Evolutionary conservation across 2,888 invertebrate genomes (phyloP).

Genomic region (Sphaerophoria rueppellii): DNA sequence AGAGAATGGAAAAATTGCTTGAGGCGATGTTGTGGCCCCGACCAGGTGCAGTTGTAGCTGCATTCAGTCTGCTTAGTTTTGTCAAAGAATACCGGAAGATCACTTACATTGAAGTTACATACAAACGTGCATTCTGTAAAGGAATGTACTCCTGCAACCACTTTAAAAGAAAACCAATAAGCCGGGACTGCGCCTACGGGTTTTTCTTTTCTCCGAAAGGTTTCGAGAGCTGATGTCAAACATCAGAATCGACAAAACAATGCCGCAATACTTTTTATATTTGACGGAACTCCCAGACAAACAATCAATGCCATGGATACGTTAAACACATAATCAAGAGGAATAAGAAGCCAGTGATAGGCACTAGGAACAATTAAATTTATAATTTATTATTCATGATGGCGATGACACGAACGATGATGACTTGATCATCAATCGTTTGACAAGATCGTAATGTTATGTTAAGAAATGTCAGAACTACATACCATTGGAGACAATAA

Average conservation of each 20-base stretch:
- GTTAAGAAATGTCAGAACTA: neutral
- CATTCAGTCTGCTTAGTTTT: no score
- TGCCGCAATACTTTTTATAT: neutral
- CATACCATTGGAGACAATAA: conserved; percentile 9
- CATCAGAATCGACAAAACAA: conserved; percentile 7
- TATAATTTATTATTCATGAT: conserved; percentile 71
- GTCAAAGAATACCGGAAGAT: conserved; percentile 62
- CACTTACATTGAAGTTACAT: conserved; percentile 39
- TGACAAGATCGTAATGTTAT: conserved; percentile 45
- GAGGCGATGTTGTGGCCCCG: conserved; percentile 48
- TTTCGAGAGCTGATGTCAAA: conserved; percentile 40
- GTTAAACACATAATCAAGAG: conserved; percentile 34
- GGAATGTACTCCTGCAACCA: conserved; percentile 55
- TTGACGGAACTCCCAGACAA: conserved; percentile 14
- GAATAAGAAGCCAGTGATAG: conserved; percentile 32
- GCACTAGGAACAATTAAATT: conserved; percentile 63
- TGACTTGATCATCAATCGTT: conserved; percentile 64
- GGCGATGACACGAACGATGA: conserved; percentile 44
- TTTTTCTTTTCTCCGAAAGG: conserved; percentile 44
- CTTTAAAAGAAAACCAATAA: conserved; percentile 48
- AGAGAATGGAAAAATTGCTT: conserved; percentile 58
- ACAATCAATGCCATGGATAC: conserved; percentile 59
- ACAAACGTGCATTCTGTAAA: neutral
- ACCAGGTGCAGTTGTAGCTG: conserved; percentile 52
- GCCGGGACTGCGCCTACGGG: conserved; percentile 61